phyloP scores from a whole-genome alignment of 23 tunicate genomes.

The Oikopleura vanhoeffeni region DNA sequence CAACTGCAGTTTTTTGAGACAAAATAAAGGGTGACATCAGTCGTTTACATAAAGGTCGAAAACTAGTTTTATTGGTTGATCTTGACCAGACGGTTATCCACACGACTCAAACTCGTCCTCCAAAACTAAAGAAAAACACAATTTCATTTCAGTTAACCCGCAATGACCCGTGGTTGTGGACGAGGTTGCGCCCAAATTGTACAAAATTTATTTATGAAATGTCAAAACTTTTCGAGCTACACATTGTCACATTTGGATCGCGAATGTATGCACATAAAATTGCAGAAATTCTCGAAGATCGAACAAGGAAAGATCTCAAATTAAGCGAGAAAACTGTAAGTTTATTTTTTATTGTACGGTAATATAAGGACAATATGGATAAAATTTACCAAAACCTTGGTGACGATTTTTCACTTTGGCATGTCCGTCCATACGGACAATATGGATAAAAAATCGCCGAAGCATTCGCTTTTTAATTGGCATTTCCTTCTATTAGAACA shows the following conservation, averaged over 20 bases:
- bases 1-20: conserved; percentile 47
- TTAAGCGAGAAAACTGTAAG: conserved; percentile 21
- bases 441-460: no score
- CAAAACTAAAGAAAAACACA: conserved; percentile 25
- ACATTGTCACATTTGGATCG: conserved; percentile 88
- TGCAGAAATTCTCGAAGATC: conserved; percentile 51
- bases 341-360: no score
- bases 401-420: no score
- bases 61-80: conserved; percentile 71
- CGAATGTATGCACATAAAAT: conserved; percentile 78
- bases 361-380: no score
- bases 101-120: conserved; percentile 55
- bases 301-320: background rate
- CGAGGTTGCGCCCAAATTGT: conserved; percentile 61
- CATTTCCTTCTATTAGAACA: no score
- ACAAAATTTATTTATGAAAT: conserved; percentile 44
- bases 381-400: no score
- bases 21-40: conserved; percentile 50
- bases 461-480: no score
- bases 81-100: conserved; percentile 85
- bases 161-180: conserved; percentile 47
- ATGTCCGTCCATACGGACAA: no score
- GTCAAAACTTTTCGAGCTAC: conserved; percentile 38
- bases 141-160: conserved; percentile 38
- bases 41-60: conserved; percentile 45